Conservation (phyloP, 2,797 vertebrate species). For the Falco biarmicus region DNA sequence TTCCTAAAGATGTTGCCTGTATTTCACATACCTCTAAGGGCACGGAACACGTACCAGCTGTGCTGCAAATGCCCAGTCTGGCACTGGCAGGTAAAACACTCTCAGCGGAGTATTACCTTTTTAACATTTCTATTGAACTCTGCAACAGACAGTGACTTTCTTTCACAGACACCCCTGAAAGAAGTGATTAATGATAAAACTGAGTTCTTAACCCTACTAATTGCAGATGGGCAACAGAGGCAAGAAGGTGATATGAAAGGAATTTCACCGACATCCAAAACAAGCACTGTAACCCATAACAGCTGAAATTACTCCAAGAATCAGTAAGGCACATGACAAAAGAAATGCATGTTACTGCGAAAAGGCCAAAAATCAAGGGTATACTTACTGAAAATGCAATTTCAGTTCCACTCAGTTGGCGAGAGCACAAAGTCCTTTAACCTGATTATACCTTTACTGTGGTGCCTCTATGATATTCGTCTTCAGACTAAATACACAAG, state of each 20-base stretch:
- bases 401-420: neutral
- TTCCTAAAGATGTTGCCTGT: neutral
- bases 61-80: neutral
- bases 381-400: conserved; percentile 54
- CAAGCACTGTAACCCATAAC: neutral
- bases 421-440: conserved; percentile 19
- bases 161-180: neutral
- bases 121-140: neutral
- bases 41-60: neutral
- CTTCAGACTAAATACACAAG: neutral
- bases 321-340: neutral
- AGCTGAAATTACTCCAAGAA: neutral
- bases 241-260: neutral
- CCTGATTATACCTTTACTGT: conserved; percentile 7
- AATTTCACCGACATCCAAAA: neutral
- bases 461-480: neutral
- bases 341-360: neutral
- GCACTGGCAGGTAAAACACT: neutral
- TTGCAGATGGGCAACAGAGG: neutral
- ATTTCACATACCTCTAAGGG: neutral
- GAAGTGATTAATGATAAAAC: neutral
- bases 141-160: neutral
- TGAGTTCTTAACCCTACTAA: neutral
- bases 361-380: neutral
- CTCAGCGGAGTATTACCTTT: neutral